Evolutionary conservation across 2,797 vertebrate species (phyloP).

Genomic region (Sciurus carolinensis): DNA sequence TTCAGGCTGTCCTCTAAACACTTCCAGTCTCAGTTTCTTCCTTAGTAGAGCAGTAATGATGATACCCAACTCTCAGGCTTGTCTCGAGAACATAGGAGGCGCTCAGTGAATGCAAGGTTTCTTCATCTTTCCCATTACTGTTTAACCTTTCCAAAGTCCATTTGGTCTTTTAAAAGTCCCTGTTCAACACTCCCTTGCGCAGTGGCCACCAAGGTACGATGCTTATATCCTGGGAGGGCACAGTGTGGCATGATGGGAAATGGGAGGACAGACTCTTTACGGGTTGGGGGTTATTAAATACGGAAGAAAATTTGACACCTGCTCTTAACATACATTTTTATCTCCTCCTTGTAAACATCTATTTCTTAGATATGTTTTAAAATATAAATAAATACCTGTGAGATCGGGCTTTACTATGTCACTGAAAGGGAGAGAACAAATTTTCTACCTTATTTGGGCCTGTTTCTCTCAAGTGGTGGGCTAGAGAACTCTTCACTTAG

Average conservation of each 20-base stretch:
- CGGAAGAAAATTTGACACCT: not conserved
- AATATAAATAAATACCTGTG: not conserved
- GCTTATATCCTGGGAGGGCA: not conserved
- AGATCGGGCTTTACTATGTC: not conserved
- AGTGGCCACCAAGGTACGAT: not conserved
- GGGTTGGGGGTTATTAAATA: not conserved
- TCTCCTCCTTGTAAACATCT: not conserved
- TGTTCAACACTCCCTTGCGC: not conserved
- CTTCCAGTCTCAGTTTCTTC: conserved; percentile 3
- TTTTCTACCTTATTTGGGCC: not conserved
- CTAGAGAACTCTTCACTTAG: not conserved
- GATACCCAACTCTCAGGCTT: not conserved
- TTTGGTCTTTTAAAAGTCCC: not conserved
- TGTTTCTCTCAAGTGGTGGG: conserved; percentile 10
- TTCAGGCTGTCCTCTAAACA: not conserved
- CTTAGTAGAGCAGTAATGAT: not conserved
- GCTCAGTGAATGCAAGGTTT: not conserved
- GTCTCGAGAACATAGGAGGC: not conserved
- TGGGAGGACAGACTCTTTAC: not conserved
- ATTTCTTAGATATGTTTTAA: conserved; percentile 13
- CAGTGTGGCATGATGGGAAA: too few relatives aligned
- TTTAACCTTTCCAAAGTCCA: not conserved
- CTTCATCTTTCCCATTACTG: not conserved
- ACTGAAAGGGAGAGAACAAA: not conserved
- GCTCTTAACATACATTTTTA: not conserved